Evolutionary conservation across 2,797 vertebrate genomes (phyloP), one percentile per base, ranked within the genome.

Genomic region (Sebastes alutus): DNA sequence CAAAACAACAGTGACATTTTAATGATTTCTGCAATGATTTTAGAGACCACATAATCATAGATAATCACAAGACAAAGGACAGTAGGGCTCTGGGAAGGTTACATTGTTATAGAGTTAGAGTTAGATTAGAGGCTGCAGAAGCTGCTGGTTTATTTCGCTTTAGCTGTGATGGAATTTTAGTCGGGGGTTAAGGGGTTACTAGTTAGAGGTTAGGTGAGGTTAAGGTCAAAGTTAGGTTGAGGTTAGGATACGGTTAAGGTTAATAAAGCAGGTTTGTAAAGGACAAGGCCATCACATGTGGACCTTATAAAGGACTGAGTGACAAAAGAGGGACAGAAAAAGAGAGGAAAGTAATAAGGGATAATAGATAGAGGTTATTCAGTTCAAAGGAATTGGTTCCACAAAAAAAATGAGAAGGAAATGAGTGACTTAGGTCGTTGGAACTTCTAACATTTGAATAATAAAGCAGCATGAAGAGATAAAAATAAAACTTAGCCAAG

Each of bases 211-310:
- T 92, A 90, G 92, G 81, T 88, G 80, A 92, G 88, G 92, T 93
- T 89, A 83, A 86, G 89, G 89, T 86, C 66, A 88, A 84, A 67
- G 86, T 94, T 92, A 92, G 91, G 85, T 89, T 89, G 80, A 88
- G 83, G 91, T 96, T 88, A 90, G 91, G 83, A 25, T 87, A 64
- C 87, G 84, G 87, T 91, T 88, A 85, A 83, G 81, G 93, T 97
- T 97, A 97, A 97, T 96, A 93, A 96, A 97, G 96, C 95, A 93
- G 95, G 93, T 90, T 93, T 90, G 79, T 94, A 82, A 92, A 93
- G 90, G 91, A 82, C 49, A 86, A 89, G 91, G 84, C 32, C 42
- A 80, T 87, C 61, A 83, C 30, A 72, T 55, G 59, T 70, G 18
- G 78, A 83, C 74, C 65, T 76, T 54, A 70, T 54, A 72, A 75